Evolutionary conservation across 2,797 vertebrate genomes (phyloP).

Genomic region (Labeo calbasu): DNA sequence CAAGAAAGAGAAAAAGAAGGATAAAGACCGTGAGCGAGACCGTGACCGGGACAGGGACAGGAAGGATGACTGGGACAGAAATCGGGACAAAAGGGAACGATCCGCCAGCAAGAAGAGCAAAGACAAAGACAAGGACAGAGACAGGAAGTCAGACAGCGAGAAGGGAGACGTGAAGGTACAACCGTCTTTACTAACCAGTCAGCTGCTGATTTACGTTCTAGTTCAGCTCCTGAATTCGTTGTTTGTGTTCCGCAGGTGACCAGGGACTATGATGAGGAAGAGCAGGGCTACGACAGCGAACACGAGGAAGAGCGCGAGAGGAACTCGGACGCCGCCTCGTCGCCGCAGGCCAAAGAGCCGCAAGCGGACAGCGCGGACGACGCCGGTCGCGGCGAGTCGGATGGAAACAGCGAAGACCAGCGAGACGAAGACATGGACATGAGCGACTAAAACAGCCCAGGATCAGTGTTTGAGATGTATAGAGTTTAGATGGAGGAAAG

Average conservation of each 20-base stretch:
- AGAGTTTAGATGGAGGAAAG: slow-evolving; percentile 62
- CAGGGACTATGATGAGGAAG: slow-evolving; percentile 96
- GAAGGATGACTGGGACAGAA: slow-evolving; percentile 84
- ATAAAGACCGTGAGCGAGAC: slow-evolving; percentile 95
- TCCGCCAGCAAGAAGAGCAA: slow-evolving; percentile 94
- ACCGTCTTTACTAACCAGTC: slow-evolving; percentile 16
- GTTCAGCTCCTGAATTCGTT: neutral
- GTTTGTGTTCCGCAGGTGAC: slow-evolving; percentile 84
- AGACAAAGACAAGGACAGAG: slow-evolving; percentile 90
- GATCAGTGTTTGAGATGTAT: slow-evolving; percentile 55
- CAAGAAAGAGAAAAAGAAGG: slow-evolving; percentile 99
- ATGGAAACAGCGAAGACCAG: slow-evolving; percentile 92
- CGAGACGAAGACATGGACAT: slow-evolving; percentile 98
- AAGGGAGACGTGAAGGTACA: slow-evolving; percentile 94
- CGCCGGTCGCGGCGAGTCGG: slow-evolving; percentile 79
- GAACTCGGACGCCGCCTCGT: slow-evolving; percentile 76
- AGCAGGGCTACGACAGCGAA: slow-evolving; percentile 96
- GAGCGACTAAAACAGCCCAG: slow-evolving; percentile 85
- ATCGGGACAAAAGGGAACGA: slow-evolving; percentile 87
- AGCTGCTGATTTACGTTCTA: neutral
- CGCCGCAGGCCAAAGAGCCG: slow-evolving; percentile 81
- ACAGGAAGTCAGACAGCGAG: slow-evolving; percentile 89
- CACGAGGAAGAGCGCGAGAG: slow-evolving; percentile 81
- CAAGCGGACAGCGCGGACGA: slow-evolving; percentile 69
- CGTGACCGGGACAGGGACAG: slow-evolving; percentile 85